Evolutionary conservation across 2,113 vertebrate genomes (phyloP).

Genomic region (Antigone vipio): DNA sequence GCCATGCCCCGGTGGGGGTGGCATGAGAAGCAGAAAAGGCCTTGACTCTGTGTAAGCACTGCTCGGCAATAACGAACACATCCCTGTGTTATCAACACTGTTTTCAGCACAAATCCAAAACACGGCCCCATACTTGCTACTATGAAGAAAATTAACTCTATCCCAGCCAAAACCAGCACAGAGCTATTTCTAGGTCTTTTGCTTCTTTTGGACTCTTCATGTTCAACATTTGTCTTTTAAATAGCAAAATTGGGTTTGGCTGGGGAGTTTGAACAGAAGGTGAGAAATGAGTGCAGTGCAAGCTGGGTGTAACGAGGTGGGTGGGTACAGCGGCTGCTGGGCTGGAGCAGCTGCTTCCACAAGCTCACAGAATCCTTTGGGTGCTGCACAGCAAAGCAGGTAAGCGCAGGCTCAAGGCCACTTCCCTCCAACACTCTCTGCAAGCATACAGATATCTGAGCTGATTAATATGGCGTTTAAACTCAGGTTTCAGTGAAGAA

Average conservation of each 20-base stretch:
- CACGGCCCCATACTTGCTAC: too few species aligned
- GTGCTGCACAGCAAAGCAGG: background rate
- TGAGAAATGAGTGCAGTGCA: background rate
- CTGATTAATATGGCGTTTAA: background rate
- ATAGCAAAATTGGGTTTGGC: background rate
- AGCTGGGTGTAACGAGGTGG: background rate
- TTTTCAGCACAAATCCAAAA: too few species aligned
- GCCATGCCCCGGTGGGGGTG: too few species aligned
- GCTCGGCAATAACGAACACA: too few species aligned
- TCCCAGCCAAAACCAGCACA: too few species aligned
- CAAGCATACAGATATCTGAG: background rate
- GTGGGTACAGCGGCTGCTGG: background rate
- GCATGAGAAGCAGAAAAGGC: too few species aligned
- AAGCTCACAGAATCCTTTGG: background rate
- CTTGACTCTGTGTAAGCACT: too few species aligned
- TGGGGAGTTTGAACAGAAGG: background rate
- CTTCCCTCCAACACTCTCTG: background rate
- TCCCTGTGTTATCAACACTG: too few species aligned
- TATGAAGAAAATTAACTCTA: too few species aligned
- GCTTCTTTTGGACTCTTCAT: background rate
- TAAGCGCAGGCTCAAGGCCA: background rate
- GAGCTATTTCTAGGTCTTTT: constrained; percentile 1
- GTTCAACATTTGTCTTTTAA: background rate
- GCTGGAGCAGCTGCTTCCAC: background rate
- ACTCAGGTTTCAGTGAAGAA: background rate